Percentiles rank a stretch among this genome's conserved stretches.
Evolutionary conservation across 2,113 vertebrate species (phyloP).

Genomic region (Orientallactaga bullata): DNA sequence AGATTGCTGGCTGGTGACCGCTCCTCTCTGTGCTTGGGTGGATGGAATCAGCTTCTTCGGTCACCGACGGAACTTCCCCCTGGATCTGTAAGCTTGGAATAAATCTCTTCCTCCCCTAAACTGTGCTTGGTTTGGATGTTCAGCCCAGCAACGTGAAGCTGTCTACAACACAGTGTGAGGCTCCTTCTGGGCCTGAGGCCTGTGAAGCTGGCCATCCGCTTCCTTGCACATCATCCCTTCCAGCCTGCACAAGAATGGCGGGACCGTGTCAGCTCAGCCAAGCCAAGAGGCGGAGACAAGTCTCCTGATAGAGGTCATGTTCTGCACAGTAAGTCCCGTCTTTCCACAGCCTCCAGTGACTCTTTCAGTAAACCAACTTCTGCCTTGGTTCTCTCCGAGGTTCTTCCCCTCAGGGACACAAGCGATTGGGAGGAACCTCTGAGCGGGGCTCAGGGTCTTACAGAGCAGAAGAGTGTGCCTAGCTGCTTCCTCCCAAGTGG

Average conservation of each 20-base stretch:
- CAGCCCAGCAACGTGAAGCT: too few relatives aligned
- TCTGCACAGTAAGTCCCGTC: not conserved
- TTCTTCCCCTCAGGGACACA: not conserved
- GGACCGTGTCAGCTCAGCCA: not conserved
- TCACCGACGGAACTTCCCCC: too few relatives aligned
- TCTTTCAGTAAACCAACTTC: not conserved
- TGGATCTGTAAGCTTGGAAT: too few relatives aligned
- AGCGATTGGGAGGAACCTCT: not conserved
- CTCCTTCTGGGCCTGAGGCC: not conserved
- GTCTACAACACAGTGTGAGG: not conserved
- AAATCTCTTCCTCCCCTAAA: too few relatives aligned
- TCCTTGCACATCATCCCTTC: conserved; percentile 3
- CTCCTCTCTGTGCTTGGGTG: too few relatives aligned
- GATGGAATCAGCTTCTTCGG: too few relatives aligned
- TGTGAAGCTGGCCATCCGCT: not conserved
- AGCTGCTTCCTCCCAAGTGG: not conserved
- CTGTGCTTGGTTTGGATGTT: too few relatives aligned
- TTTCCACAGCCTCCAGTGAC: not conserved
- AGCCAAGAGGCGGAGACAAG: not conserved
- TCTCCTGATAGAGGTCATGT: not conserved
- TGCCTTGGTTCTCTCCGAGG: not conserved
- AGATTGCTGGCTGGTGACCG: too few relatives aligned
- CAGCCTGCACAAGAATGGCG: not conserved
- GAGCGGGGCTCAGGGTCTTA: not conserved
- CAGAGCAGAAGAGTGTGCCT: not conserved